Evolutionary conservation across 2,113 vertebrate genomes (phyloP).

Genomic region (Mixornis gularis): DNA sequence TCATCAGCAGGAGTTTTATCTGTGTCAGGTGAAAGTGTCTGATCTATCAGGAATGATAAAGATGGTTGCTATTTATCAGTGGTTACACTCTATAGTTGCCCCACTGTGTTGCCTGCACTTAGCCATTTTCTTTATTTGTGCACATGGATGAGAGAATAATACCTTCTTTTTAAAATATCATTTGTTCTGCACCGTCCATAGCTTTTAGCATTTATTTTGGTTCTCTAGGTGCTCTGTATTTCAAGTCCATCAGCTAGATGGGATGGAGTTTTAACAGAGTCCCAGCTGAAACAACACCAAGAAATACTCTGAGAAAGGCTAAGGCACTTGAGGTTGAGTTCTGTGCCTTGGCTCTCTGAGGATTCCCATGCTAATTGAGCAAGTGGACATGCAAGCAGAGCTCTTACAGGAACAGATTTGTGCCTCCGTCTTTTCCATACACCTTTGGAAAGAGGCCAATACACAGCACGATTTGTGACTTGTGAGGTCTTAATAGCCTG

Average conservation of each 20-base stretch:
- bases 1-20: neutral
- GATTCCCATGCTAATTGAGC: neutral
- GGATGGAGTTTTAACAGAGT: neutral
- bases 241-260: neutral
- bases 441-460: neutral
- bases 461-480: neutral
- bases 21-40: neutral
- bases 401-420: neutral
- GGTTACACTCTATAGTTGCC: neutral
- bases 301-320: neutral
- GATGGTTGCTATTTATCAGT: neutral
- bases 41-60: neutral
- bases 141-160: neutral
- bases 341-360: neutral
- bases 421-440: neutral
- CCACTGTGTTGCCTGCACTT: neutral
- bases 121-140: neutral
- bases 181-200: neutral
- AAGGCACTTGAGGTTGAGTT: neutral
- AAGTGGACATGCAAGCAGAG: neutral
- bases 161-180: neutral
- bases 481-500: neutral
- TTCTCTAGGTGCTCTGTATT: neutral
- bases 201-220: neutral
- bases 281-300: neutral